Evolutionary conservation across 2,113 vertebrate species (phyloP).

Genomic region (Ovis aries): DNA sequence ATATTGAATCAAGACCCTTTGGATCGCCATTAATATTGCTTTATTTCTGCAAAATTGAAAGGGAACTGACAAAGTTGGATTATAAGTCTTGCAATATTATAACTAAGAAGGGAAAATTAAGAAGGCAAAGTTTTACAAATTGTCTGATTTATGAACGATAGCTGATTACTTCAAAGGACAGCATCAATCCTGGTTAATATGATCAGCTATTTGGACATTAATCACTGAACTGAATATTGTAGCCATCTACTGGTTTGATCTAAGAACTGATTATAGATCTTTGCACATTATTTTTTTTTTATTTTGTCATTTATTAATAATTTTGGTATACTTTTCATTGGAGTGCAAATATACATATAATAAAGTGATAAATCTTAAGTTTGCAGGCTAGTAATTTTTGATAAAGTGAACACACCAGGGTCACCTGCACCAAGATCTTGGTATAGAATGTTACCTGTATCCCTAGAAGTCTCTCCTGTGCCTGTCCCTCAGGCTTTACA

Average conservation of each 20-base stretch:
- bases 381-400: not conserved
- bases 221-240: not conserved
- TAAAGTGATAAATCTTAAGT: not conserved
- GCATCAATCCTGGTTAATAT: not conserved
- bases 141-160: not conserved
- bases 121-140: not conserved
- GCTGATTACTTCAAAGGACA: not conserved
- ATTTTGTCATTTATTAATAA: not conserved
- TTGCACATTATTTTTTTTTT: not conserved
- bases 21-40: not conserved
- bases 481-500: not conserved
- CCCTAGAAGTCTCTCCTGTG: fast-evolving
- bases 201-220: not conserved
- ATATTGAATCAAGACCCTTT: not conserved
- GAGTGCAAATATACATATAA: not conserved
- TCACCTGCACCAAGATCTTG: not conserved
- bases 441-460: not conserved
- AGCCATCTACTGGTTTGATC: not conserved
- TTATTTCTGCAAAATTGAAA: not conserved
- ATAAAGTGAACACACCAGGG: not conserved
- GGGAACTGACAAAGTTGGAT: not conserved
- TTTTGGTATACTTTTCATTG: not conserved
- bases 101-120: not conserved
- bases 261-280: not conserved
- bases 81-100: not conserved